phyloP scores from a whole-genome alignment of 1,140 invertebrate genomes.

The Zaprionus tsacasi region DNA sequence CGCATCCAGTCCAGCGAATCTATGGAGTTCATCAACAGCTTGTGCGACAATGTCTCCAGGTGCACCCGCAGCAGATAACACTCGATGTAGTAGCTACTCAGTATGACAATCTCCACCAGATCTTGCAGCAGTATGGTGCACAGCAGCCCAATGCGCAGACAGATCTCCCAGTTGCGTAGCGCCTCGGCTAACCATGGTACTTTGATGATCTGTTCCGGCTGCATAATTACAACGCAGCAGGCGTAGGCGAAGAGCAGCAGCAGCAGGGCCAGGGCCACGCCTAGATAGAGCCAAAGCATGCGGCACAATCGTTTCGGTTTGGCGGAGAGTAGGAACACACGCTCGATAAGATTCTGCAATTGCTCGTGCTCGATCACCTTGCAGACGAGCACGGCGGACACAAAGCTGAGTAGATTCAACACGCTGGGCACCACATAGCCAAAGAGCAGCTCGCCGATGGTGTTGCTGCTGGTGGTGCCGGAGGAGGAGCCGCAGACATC shows the following conservation, averaged over 20 bases:
- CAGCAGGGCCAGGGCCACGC: conserved; percentile 88
- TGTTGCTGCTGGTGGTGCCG: conserved; percentile 35
- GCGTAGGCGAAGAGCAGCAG: conserved; percentile 87
- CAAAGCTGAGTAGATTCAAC: conserved; percentile 90
- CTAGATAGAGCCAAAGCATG: conserved; percentile 90
- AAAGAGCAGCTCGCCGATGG: conserved; percentile 88
- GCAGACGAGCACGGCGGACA: conserved; percentile 92
- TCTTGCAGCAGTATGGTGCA: conserved; percentile 90
- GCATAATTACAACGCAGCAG: conserved; percentile 86
- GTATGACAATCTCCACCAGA: conserved; percentile 90
- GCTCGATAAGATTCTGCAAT: conserved; percentile 94
- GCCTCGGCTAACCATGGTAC: conserved; percentile 50
- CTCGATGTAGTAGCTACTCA: conserved; percentile 92
- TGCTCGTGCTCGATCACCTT: conserved; percentile 94
- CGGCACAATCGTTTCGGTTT: conserved; percentile 87
- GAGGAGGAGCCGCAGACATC: conserved; percentile 36
- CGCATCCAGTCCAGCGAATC: conserved; percentile 91
- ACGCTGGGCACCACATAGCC: conserved; percentile 92
- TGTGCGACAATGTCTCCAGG: conserved; percentile 88
- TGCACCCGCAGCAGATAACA: conserved; percentile 90
- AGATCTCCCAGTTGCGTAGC: conserved; percentile 86
- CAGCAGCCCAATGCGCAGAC: conserved; percentile 84
- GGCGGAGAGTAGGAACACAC: conserved; percentile 86
- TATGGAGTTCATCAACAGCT: conserved; percentile 89
- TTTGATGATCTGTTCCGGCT: conserved; percentile 85